Evolutionary conservation across 2,113 vertebrate genomes (phyloP).

Genomic region (Nycticebus coucang): DNA sequence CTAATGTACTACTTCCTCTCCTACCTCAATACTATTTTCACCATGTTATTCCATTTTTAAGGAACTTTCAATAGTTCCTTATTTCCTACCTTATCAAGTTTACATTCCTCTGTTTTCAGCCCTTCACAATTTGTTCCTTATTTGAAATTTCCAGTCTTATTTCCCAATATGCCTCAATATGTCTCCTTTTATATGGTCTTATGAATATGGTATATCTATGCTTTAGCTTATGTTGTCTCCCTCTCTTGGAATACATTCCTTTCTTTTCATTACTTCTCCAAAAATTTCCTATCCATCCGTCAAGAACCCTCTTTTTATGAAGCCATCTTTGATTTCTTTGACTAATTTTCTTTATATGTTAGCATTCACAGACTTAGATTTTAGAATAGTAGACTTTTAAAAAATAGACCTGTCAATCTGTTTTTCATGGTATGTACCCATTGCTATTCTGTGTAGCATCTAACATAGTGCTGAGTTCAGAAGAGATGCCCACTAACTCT

Average conservation of each 20-base stretch:
- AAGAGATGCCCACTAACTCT: neutral
- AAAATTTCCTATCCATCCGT: neutral
- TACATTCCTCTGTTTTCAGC: conserved; percentile 20
- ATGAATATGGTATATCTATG: neutral
- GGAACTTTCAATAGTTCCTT: neutral
- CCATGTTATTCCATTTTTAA: neutral
- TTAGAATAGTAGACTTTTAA: conserved; percentile 31
- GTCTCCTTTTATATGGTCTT: neutral
- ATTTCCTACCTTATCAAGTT: neutral
- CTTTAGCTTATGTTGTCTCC: neutral
- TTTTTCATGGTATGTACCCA: neutral
- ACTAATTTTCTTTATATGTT: neutral
- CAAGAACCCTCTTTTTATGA: neutral
- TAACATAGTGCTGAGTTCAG: neutral
- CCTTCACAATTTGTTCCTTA: neutral
- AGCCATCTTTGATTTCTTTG: neutral
- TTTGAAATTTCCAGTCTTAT: conserved; percentile 2
- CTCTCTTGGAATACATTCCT: neutral
- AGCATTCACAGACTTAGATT: neutral
- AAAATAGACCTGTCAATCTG: neutral
- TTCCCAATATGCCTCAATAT: neutral
- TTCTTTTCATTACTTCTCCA: neutral
- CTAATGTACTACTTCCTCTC: neutral
- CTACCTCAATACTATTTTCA: neutral
- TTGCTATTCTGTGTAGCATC: neutral